phyloP scores from a whole-genome alignment of 2,797 vertebrate genomes.

The Sebastolobus altivelis region DNA sequence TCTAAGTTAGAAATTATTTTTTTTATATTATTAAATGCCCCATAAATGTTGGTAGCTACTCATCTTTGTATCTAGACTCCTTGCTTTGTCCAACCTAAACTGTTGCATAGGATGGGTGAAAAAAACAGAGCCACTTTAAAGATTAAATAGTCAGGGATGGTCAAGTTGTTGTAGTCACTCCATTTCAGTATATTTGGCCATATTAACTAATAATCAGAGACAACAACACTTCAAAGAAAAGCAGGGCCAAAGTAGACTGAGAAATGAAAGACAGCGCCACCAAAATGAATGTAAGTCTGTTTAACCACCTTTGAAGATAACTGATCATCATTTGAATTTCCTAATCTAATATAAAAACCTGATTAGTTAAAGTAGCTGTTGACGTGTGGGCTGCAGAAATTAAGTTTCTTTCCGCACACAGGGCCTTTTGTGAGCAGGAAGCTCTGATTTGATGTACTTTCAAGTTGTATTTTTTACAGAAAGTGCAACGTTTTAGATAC shows the following conservation, averaged over 20 bases:
- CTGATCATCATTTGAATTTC: conserved; percentile 14
- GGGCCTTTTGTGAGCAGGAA: not conserved
- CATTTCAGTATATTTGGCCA: not conserved
- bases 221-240: not conserved
- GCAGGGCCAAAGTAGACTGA: not conserved
- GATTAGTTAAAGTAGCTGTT: conserved; percentile 32
- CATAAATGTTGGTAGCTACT: not conserved
- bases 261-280: not conserved
- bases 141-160: not conserved
- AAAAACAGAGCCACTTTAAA: not conserved
- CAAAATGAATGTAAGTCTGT: conserved; percentile 4
- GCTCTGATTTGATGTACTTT: not conserved
- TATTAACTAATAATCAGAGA: not conserved
- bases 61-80: not conserved
- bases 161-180: not conserved
- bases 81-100: not conserved
- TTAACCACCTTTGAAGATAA: not conserved
- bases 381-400: conserved; percentile 5
- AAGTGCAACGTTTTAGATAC: not conserved
- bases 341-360: conserved; percentile 42
- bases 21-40: not conserved
- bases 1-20: not conserved
- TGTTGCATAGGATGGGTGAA: not conserved
- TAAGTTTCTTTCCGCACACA: conserved; percentile 19
- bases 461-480: not conserved